Percentiles rank a stretch among this genome's conserved stretches.
Evolutionary conservation across 2,797 vertebrate genomes (phyloP).

Genomic region (Chaetophractus vellerosus): DNA sequence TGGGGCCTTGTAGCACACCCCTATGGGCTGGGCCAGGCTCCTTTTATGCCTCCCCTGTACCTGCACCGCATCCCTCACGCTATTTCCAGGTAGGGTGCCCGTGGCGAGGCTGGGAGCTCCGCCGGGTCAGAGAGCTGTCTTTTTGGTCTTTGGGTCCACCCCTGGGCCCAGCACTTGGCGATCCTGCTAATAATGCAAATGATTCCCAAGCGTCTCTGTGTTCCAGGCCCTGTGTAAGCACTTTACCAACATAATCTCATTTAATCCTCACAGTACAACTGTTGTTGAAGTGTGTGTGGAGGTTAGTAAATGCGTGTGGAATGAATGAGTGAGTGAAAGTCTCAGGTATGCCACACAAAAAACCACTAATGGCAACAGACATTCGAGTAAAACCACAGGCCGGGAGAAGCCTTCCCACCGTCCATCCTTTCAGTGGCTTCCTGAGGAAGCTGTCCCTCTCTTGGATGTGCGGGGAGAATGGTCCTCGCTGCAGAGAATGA

Average conservation of each 20-base stretch:
- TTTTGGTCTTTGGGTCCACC: neutral
- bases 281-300: neutral
- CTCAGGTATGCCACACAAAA: neutral
- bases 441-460: neutral
- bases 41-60: neutral
- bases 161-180: neutral
- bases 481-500: neutral
- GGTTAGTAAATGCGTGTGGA: neutral
- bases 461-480: neutral
- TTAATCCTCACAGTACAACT: neutral
- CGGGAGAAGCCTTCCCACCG: neutral
- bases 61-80: neutral
- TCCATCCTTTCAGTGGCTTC: neutral
- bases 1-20: neutral
- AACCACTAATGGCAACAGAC: neutral
- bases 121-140: neutral
- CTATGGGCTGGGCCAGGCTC: neutral
- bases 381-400: neutral
- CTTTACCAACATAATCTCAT: neutral
- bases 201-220: neutral
- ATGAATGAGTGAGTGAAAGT: neutral
- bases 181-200: neutral
- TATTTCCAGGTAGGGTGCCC: neutral
- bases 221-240: neutral
- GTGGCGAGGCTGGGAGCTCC: neutral